Base-by-base conservation (phyloP, 2,113 vertebrate genomes). In the Nibea coibor region DNA sequence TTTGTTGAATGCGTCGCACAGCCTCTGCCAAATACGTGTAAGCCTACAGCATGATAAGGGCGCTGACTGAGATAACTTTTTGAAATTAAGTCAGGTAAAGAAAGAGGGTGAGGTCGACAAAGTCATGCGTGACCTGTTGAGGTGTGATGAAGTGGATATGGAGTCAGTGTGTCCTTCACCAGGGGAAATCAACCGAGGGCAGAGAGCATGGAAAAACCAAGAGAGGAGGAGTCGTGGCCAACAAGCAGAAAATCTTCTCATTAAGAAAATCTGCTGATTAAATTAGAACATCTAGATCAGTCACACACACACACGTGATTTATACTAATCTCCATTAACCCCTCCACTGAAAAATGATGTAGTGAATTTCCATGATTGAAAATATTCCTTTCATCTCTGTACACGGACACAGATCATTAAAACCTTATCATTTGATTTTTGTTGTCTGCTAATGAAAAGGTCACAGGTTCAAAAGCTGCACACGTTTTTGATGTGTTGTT, bases 241-340 rank as follows among this genome's bases (percentile, higher is more conserved):
- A 92, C 78, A 80, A 86, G 88, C 90, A 84, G 84, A 90, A 92
- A 89, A 93, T 93, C 64, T 65, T 87, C 85, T 83, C 82, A 86
- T 93, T 92, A 91, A 88, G 83, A 76, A 91, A 92, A 91, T 82
- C 74, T 81, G 78, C 67, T 88, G 78, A 91, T 87, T 71, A 86
- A 93, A 93, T 92, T 87, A 87, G 63, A 84, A 91, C 80, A 80
- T 78, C 65, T 72, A 68, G 12, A 85, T 89, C 65, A 71, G 74
- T 66, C 78, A 35, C 76, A 75, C 68, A 54, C 68, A 72, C 80
- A 35, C 75, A 74, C 73, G 64, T 4, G 2, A 28, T 53, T 75
- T 50, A 73, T 51, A 4, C 17, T 64, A 0, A 75, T 78, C 56
- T 39, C 45, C 61, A 65, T 42, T 79, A 61, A 73, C 63, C 26